Conservation (phyloP, 1,140 invertebrate genomes). For the Drosophila virilis region DNA sequence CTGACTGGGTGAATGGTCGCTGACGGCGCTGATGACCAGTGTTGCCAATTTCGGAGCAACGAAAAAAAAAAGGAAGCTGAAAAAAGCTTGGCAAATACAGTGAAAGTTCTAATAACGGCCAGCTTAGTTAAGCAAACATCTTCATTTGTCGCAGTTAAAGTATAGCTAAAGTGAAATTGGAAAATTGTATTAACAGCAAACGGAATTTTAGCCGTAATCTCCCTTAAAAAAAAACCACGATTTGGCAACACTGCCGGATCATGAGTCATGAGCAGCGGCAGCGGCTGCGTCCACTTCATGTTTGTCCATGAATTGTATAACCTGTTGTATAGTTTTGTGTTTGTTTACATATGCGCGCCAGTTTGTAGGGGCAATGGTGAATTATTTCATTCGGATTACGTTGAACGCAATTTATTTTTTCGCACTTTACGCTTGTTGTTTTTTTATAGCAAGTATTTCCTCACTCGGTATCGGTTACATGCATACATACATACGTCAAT, state of each 20-base stretch:
- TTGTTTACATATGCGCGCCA: conserved; percentile 66
- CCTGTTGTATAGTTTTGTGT: conserved; percentile 68
- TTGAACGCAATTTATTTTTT: conserved; percentile 52
- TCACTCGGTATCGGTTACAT: conserved; percentile 37
- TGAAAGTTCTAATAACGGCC: not conserved
- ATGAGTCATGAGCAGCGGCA: conserved; percentile 40
- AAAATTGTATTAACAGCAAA: too few relatives aligned
- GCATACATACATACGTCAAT: conserved; percentile 23
- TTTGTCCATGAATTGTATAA: conserved; percentile 81
- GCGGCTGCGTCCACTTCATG: conserved; percentile 44
- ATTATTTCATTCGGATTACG: conserved; percentile 68
- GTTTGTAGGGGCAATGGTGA: conserved; percentile 49
- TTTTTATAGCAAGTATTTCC: conserved; percentile 48
- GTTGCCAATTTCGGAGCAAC: not conserved
- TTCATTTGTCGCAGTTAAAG: not conserved
- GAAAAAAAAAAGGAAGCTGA: not conserved
- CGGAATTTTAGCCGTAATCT: not conserved
- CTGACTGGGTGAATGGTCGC: conserved; percentile 35
- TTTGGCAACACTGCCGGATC: conserved; percentile 13
- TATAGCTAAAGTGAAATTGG: not conserved
- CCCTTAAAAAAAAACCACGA: not conserved
- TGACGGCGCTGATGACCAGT: not conserved
- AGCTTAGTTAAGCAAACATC: not conserved
- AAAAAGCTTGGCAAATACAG: not conserved
- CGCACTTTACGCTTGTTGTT: conserved; percentile 52